These are phyloP conservation scores for Garra rufa DNA, from an alignment of 2,113 vertebrate genomes.

Conservation along the genomic window DNA sequence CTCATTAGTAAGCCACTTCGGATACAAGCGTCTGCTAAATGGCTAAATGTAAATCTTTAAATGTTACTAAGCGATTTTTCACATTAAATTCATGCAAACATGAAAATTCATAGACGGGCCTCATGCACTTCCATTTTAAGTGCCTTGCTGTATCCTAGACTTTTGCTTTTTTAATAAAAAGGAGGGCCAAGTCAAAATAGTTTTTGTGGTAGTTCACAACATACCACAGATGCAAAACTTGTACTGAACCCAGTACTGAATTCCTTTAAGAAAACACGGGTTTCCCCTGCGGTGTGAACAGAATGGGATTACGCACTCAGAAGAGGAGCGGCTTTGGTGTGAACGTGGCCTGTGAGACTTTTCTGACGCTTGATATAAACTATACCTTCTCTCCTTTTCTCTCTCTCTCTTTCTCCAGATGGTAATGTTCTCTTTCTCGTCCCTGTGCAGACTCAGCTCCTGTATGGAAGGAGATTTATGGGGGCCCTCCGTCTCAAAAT, in stretches of 20 bases:
- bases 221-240: not conserved
- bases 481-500: conserved; percentile 47
- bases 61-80: not conserved
- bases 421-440: conserved; percentile 51
- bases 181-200: not conserved
- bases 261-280: not conserved
- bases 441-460: conserved; percentile 47
- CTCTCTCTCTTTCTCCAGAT: conserved; percentile 50
- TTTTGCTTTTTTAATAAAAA: not conserved
- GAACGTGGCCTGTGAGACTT: conserved; percentile 14
- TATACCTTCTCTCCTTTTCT: conserved; percentile 12
- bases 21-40: no score
- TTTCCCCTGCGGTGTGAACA: not conserved
- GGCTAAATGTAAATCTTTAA: no score
- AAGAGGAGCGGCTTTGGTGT: not conserved
- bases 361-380: conserved; percentile 26
- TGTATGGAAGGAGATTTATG: conserved; percentile 55
- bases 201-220: not conserved
- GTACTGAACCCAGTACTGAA: not conserved
- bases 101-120: not conserved
- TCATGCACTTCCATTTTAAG: not conserved
- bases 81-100: not conserved
- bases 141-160: not conserved
- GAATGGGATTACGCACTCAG: not conserved
- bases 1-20: no score